phyloP scores from a whole-genome alignment of 2,888 invertebrate species.

The Macaria liturata region DNA sequence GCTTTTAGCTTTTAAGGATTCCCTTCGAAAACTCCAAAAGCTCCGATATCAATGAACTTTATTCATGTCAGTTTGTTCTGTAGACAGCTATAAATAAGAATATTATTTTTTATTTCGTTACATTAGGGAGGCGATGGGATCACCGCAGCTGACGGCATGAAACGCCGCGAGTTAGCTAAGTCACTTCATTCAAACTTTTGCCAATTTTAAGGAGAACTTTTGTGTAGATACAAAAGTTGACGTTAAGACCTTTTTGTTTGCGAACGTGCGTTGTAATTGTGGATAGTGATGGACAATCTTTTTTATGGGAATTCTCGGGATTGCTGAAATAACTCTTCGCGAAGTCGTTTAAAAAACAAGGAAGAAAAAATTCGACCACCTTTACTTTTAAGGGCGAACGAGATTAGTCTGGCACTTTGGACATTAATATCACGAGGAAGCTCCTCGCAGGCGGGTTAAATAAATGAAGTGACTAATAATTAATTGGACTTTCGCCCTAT shows the following conservation, averaged over 20 bases:
- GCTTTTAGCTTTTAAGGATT: slow-evolving; percentile 27
- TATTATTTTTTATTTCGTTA: slow-evolving; percentile 71
- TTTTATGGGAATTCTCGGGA: slow-evolving; percentile 30
- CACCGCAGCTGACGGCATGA: slow-evolving; percentile 74
- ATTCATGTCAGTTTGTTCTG: slow-evolving; percentile 43
- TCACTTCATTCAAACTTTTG: slow-evolving; percentile 79
- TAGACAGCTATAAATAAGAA: slow-evolving; percentile 60
- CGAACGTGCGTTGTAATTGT: slow-evolving; percentile 56
- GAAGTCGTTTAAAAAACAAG: slow-evolving; percentile 43
- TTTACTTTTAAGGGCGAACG: slow-evolving; percentile 50
- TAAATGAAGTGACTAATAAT: slow-evolving; percentile 83
- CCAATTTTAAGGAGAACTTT: slow-evolving; percentile 71
- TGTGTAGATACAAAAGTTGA: slow-evolving; percentile 68
- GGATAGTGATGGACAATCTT: slow-evolving; percentile 53
- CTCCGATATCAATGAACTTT: slow-evolving; percentile 30
- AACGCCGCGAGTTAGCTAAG: slow-evolving; percentile 69
- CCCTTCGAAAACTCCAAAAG: slow-evolving; percentile 9
- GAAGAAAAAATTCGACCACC: slow-evolving; percentile 43
- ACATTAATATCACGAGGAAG: slow-evolving; percentile 77
- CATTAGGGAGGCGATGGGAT: slow-evolving; percentile 74
- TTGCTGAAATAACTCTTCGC: slow-evolving; percentile 29
- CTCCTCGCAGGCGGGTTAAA: slow-evolving; percentile 72
- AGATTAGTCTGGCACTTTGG: slow-evolving; percentile 67
- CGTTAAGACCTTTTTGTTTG: slow-evolving; percentile 63
- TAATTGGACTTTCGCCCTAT: slow-evolving; percentile 83